A percentile compares a stretch with the other conserved stretches of the same genome.
Conservation (phyloP, 2,888 invertebrate species). For the Lepidochitona cinerea region DNA sequence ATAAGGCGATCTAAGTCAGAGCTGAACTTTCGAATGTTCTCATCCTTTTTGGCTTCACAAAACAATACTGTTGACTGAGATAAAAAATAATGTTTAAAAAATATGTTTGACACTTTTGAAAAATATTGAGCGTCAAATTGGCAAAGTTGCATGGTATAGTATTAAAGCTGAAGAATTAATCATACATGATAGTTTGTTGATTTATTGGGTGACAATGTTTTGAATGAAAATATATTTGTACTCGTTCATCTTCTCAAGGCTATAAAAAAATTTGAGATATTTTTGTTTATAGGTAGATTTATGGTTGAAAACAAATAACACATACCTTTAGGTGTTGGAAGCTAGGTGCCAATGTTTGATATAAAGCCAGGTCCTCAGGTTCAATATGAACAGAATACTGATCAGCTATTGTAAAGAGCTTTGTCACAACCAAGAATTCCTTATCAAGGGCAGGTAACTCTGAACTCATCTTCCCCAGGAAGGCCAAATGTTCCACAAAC, state of each 20-base stretch:
- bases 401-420: constrained; percentile 68
- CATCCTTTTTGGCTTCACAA: constrained; percentile 71
- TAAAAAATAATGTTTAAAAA: no score
- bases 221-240: no score
- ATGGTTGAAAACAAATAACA: no score
- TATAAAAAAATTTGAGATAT: no score
- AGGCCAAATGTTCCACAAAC: constrained; percentile 70
- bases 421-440: constrained; percentile 67
- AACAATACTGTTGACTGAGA: constrained; percentile 66
- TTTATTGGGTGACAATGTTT: no score
- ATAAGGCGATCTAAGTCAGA: constrained; percentile 65
- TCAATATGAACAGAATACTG: constrained; percentile 64
- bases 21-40: constrained; percentile 69
- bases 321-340: constrained; percentile 69
- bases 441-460: constrained; percentile 68
- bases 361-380: constrained; percentile 68
- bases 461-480: constrained; percentile 66
- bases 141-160: no score
- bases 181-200: no score
- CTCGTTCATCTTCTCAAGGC: no score
- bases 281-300: no score
- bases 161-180: no score
- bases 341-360: constrained; percentile 68
- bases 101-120: background rate
- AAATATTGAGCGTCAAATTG: no score